Evolutionary conservation across 2,888 invertebrate genomes (phyloP), one percentile per base, ranked within the genome.

Genomic region (Antheraea assamensis): DNA sequence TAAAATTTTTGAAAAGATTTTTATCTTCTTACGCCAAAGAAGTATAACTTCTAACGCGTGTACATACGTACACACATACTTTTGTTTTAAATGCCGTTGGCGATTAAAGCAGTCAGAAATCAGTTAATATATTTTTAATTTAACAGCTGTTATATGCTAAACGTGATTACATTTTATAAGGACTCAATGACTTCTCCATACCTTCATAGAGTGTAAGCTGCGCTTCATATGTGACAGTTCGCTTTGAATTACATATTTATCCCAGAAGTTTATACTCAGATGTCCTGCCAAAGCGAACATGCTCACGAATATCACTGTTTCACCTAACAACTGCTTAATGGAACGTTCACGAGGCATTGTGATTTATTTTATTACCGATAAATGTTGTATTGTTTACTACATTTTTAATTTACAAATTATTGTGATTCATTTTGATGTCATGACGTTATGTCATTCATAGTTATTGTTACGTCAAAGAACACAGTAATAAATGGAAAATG

Each of bases 221-320:
- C 78, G 79, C 77, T 91, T 93, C 84, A 93, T 87, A 35, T 77
- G 80, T 13, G 75, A 75, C 35, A 93, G 75, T 76, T 93, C 90
- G 2, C 78, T 80, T 74, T 89, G 85, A 72, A 93, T 82, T 3
- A 87, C 78, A 70, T 87, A 87, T 72, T 85, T 82, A 75, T 93
- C 92, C 92, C 90, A 93, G 74, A 90, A 85, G 72, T 88, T 89
- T 0, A 88, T 81, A 2, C 83, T 80, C 10, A 92, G 72, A 76
- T 93, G 91, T 13, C 91, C 90, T 0, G 89, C 76, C 5, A 92
- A 74, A 2, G 84, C 83, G 19, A 90, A 78, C 55, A 89, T 75
- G 13, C 87, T 82, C 47, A 93, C 78, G 47, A 90, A 85, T 30
- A 91, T 75, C 1, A 88, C 73, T 24, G 85, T 79, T 77, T 92